Evolutionary conservation across 2,797 vertebrate species (phyloP).

Genomic region (Semotilus atromaculatus): DNA sequence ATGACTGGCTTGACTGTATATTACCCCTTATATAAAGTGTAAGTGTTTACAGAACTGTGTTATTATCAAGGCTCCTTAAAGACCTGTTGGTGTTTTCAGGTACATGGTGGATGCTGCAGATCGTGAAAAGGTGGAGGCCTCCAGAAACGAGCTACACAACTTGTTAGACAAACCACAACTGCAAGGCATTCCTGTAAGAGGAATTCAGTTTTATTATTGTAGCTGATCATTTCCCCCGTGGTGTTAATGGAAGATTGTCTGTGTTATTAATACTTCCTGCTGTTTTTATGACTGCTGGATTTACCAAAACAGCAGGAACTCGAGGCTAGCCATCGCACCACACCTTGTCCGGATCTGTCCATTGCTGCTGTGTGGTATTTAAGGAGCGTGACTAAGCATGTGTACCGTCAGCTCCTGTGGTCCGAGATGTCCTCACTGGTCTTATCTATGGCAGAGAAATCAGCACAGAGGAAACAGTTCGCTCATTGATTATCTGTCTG

Average conservation of each 20-base stretch:
- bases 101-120: conserved; percentile 99
- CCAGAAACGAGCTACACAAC: conserved; percentile 96
- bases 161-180: conserved; percentile 98
- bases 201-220: not conserved
- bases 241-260: not conserved
- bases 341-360: conserved; percentile 25
- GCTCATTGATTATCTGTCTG: conserved; percentile 29
- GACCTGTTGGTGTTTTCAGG: conserved; percentile 69
- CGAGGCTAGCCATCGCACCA: not conserved
- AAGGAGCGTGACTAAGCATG: conserved; percentile 37
- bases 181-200: conserved; percentile 94
- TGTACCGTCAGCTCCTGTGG: conserved; percentile 15
- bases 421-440: conserved; percentile 3
- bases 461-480: not conserved
- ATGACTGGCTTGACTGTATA: not conserved
- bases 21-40: not conserved
- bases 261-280: not conserved
- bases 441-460: conserved; percentile 20
- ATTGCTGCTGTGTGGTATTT: conserved; percentile 13
- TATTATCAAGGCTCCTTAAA: not conserved
- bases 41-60: not conserved
- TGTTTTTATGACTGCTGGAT: not conserved
- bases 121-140: conserved; percentile 96
- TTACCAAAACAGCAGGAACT: not conserved
- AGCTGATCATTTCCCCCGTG: not conserved